Evolutionary conservation across 2,888 invertebrate genomes (phyloP).

Genomic region (Rhimphoctona megacephalus): DNA sequence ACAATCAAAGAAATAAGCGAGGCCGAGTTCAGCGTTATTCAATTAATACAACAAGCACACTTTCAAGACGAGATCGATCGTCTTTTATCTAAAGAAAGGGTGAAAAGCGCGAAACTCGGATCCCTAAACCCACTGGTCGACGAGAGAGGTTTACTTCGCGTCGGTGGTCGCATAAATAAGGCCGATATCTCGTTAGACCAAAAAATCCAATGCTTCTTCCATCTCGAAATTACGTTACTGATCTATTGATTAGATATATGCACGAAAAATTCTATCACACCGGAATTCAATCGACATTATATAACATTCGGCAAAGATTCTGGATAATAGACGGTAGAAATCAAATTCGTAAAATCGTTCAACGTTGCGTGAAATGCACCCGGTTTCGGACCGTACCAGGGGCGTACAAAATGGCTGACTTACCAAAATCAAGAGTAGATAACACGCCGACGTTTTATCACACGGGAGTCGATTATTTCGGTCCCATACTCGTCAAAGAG

Average conservation of each 20-base stretch:
- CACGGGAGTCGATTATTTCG: conserved; percentile 57
- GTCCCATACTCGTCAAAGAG: conserved; percentile 33
- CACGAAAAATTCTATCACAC: conserved; percentile 4
- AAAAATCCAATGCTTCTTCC: conserved; percentile 60
- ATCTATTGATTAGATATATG: conserved; percentile 26
- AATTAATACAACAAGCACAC: conserved; percentile 24
- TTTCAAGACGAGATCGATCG: conserved; percentile 42
- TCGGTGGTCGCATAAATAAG: conserved; percentile 52
- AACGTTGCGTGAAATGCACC: conserved; percentile 40
- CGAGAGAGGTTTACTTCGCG: conserved; percentile 43
- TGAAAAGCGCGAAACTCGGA: conserved; percentile 37
- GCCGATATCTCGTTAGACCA: conserved; percentile 41
- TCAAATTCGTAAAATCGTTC: conserved; percentile 19
- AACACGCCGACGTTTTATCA: conserved; percentile 43
- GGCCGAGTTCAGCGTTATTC: conserved; percentile 24
- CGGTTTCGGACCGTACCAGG: conserved; percentile 22
- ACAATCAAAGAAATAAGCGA: conserved; percentile 3
- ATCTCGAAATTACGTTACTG: conserved; percentile 44
- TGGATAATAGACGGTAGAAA: conserved; percentile 24
- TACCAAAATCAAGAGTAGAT: conserved; percentile 39
- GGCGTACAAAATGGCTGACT: conserved; percentile 36
- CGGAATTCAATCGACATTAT: conserved; percentile 31
- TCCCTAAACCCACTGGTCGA: conserved; percentile 57
- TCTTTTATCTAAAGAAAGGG: background rate
- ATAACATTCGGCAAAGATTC: conserved; percentile 31